Conservation (phyloP, 2,797 vertebrate species). For the Pangasius djambal region DNA sequence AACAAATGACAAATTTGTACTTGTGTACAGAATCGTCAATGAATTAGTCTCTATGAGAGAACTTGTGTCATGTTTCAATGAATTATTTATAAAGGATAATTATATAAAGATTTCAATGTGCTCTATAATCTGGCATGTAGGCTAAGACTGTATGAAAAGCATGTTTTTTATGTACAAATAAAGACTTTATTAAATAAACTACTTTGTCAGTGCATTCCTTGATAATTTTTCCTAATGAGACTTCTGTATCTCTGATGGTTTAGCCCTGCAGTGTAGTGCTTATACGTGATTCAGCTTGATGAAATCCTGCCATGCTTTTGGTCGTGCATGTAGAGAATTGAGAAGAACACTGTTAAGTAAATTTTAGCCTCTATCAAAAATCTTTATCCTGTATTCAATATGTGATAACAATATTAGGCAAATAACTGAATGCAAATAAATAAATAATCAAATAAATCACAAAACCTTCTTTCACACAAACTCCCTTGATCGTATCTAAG, state of each 20-base stretch:
- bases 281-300: not conserved
- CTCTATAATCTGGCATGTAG: constrained; percentile 61
- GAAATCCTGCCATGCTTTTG: not conserved
- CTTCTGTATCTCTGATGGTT: not conserved
- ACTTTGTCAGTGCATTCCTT: not conserved
- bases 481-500: not conserved
- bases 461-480: not conserved
- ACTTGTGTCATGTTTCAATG: constrained; percentile 82
- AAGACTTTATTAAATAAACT: constrained; percentile 53
- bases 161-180: constrained; percentile 70
- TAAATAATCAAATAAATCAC: not conserved
- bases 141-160: constrained; percentile 60
- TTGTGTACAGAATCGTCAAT: constrained; percentile 80
- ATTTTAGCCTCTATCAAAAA: not conserved
- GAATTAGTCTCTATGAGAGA: constrained; percentile 85
- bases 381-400: not conserved
- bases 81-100: constrained; percentile 76
- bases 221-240: not conserved
- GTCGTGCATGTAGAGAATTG: not conserved
- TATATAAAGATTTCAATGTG: constrained; percentile 64
- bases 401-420: not conserved
- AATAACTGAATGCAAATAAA: not conserved
- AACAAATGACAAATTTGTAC: constrained; percentile 76
- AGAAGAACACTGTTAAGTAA: not conserved
- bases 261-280: not conserved